Evolutionary conservation across 2,797 vertebrate species (phyloP).

Genomic region (Sebastes steindachneri): DNA sequence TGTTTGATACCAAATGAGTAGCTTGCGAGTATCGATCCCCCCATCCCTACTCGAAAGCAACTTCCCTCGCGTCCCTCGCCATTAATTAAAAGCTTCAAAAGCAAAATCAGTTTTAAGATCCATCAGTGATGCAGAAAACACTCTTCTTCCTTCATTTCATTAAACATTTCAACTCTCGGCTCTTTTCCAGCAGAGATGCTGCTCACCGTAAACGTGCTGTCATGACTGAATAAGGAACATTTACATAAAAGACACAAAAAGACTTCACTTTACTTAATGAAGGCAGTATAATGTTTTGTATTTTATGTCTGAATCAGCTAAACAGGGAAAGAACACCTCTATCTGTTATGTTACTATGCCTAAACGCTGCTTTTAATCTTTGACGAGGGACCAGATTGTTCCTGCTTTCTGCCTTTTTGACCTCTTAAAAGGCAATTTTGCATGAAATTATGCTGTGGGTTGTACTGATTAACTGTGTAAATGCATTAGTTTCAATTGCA

Average conservation of each 20-base stretch:
- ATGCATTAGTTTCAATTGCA: not conserved
- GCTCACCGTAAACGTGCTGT: not conserved
- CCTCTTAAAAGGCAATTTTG: constrained; percentile 12
- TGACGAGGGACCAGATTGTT: not conserved
- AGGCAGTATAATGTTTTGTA: not conserved
- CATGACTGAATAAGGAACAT: not conserved
- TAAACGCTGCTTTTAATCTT: not conserved
- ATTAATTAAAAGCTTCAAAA: not conserved
- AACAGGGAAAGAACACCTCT: not conserved
- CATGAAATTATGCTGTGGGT: constrained; percentile 19
- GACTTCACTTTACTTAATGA: not conserved
- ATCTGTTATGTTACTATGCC: not conserved
- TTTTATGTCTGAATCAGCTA: not conserved
- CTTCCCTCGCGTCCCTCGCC: not conserved
- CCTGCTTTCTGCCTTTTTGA: not conserved
- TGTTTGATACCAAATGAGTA: too few relatives aligned
- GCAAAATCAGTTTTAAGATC: not conserved
- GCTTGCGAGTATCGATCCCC: too few relatives aligned
- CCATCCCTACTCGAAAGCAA: too few relatives aligned
- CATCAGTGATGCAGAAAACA: not conserved
- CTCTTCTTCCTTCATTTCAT: not conserved
- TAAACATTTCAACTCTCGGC: not conserved
- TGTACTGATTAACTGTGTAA: constrained; percentile 5
- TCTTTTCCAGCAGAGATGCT: not conserved
- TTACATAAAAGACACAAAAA: not conserved